Evolutionary conservation across 2,888 invertebrate species (phyloP), one percentile per base, ranked within the genome.

Genomic region (Lochmaea capreae): DNA sequence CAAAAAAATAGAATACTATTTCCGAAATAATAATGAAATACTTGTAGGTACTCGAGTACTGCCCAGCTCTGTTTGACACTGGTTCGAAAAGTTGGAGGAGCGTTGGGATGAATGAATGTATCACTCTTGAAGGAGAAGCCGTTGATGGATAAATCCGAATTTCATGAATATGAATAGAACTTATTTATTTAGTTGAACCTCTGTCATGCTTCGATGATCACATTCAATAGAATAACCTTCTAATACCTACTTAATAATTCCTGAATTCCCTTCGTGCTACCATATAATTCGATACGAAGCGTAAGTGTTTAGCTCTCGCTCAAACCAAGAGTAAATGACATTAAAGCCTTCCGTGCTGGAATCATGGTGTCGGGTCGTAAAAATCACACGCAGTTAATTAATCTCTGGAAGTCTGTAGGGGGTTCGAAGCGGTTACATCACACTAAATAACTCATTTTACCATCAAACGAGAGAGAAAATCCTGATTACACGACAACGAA

Each of bases 361-460:
- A 58, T 67, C 67, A 62, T 62, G 49, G 69, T 62, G 61, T 62
- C 46, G 62, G 62, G 42, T 52, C 69, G 62, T 69, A 69, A 69
- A 69, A 69, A 69, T 62, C 69, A 49, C 69, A 62, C 62, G 62
- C 69, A 39, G 69, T 59, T 69, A 69, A 69, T 69, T 33, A 33
- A 33, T 33, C 69, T 62, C 52, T 26, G 22, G 52, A 62, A 62
- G 16, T 61, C 69, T 18, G 62, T 69, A 49, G 62, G 69, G 69
- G 69, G 33, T 69, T 69, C 49, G 62, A 69, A 69, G 69, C 61
- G 69, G 62, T 69, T 68, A 61, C 65, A 65, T 65, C 65, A 52
- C 52, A 52, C 62, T 61, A 52, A 69, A 69, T 69, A 69, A 69
- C 59, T 61, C 22, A 61, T 68, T 61, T 68, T 68, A 33, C 39